These are phyloP conservation scores for Lochmaea capreae DNA, from an alignment of 2,888 invertebrate genomes.

Conservation along the genomic window DNA sequence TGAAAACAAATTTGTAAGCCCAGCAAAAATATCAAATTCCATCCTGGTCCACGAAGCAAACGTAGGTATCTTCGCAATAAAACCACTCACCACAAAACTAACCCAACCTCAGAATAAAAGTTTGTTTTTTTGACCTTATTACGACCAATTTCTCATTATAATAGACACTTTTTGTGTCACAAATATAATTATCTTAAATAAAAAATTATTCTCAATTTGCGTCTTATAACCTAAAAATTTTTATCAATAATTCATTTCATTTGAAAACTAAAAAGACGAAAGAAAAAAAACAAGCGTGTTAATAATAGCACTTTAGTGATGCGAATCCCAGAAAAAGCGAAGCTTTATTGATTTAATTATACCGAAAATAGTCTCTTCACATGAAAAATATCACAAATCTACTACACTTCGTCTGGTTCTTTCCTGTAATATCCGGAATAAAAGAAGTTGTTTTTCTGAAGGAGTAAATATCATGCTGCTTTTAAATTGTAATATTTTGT, in stretches of 20 bases:
- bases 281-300: not conserved
- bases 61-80: no score
- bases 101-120: no score
- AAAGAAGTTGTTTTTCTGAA: conserved; percentile 35
- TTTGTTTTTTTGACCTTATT: no score
- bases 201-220: not conserved
- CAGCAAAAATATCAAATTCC: no score
- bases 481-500: not conserved
- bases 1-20: no score
- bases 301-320: not conserved
- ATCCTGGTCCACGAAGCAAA: no score
- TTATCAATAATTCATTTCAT: conserved; percentile 2
- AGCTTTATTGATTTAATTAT: conserved; percentile 2
- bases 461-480: conserved; percentile 28
- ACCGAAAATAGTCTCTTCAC: conserved; percentile 6
- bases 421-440: conserved; percentile 19
- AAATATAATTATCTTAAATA: not conserved
- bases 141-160: no score
- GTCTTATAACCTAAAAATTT: not conserved
- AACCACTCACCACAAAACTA: no score
- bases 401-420: conserved; percentile 22
- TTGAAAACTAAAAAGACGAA: not conserved
- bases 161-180: no score
- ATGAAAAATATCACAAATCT: conserved; percentile 9
- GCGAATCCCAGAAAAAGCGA: not conserved